These are phyloP conservation scores for Synergus umbraculus DNA, from an alignment of 2,888 invertebrate species.

Conservation along the genomic window DNA sequence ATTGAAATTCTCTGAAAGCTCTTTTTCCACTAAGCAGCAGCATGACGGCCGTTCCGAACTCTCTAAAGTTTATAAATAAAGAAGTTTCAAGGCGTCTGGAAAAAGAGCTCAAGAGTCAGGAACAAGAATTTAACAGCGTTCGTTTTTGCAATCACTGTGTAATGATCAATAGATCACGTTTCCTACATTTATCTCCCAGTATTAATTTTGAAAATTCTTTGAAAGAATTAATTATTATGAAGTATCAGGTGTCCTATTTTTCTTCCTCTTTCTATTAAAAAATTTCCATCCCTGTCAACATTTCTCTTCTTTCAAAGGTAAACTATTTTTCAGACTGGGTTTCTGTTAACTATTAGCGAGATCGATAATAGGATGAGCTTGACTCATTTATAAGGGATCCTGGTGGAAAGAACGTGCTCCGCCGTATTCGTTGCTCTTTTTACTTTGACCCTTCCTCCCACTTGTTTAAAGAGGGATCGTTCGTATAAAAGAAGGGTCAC, in stretches of 20 bases:
- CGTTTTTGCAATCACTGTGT: not conserved
- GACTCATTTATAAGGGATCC: slow-evolving; percentile 24
- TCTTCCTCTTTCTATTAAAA: not conserved
- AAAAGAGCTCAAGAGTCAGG: slow-evolving; percentile 16
- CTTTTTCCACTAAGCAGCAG: slow-evolving; percentile 29
- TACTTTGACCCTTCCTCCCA: slow-evolving; percentile 41
- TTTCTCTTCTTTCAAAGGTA: not conserved
- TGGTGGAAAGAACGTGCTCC: slow-evolving; percentile 26
- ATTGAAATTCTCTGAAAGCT: slow-evolving; percentile 32
- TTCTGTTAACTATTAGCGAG: not conserved
- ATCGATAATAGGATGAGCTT: slow-evolving; percentile 24
- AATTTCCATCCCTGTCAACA: not conserved
- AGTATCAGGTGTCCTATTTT: not conserved
- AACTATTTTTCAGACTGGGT: not conserved
- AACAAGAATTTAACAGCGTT: not conserved
- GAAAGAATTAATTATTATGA: too few species aligned
- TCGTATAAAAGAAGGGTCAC: slow-evolving; percentile 39
- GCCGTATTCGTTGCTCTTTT: slow-evolving; percentile 32
- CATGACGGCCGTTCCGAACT: slow-evolving; percentile 29
- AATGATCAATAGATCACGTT: slow-evolving; percentile 25
- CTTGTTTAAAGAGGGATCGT: slow-evolving; percentile 41
- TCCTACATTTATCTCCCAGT: slow-evolving; percentile 61
- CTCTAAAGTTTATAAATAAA: slow-evolving; percentile 37
- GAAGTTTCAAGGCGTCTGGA: not conserved
- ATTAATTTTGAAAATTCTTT: slow-evolving; percentile 56